Percentiles rank a stretch among this genome's conserved stretches.
phyloP scores from a whole-genome alignment of 1,140 invertebrate genomes.

The Drosophila insularis region DNA sequence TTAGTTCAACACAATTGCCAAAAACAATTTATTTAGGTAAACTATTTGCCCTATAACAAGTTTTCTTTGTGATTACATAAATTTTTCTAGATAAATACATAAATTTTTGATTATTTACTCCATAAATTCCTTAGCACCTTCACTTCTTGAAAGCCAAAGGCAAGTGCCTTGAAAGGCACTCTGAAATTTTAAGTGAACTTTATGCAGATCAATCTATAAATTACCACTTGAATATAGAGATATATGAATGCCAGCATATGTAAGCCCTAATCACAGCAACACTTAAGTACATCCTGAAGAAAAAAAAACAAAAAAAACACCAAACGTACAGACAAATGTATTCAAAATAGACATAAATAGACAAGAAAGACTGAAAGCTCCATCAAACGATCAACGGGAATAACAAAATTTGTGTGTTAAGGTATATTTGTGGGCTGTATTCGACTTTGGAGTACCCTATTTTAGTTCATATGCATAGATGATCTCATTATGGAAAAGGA shows the following conservation, averaged over 20 bases:
- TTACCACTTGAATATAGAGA: conserved; percentile 26
- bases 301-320: not conserved
- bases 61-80: not conserved
- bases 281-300: conserved; percentile 26
- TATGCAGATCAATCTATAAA: conserved; percentile 18
- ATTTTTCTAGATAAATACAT: not conserved
- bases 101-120: conserved; percentile 1
- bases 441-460: not conserved
- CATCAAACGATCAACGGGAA: conserved; percentile 12
- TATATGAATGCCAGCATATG: not conserved
- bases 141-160: not conserved
- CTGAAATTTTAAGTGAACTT: not conserved
- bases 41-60: not conserved
- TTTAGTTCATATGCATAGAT: too few relatives aligned
- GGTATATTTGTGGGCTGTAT: not conserved
- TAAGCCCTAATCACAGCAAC: conserved; percentile 24
- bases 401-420: conserved; percentile 7
- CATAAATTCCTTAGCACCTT: conserved; percentile 9
- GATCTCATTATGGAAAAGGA: too few relatives aligned
- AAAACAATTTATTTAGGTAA: not conserved
- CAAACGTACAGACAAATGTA: not conserved
- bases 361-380: conserved; percentile 4
- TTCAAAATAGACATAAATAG: conserved; percentile 23
- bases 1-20: too few relatives aligned
- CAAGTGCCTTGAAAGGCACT: conserved; percentile 8